phyloP scores from a whole-genome alignment of 2,888 invertebrate genomes.

The Calameuta pallipes region DNA sequence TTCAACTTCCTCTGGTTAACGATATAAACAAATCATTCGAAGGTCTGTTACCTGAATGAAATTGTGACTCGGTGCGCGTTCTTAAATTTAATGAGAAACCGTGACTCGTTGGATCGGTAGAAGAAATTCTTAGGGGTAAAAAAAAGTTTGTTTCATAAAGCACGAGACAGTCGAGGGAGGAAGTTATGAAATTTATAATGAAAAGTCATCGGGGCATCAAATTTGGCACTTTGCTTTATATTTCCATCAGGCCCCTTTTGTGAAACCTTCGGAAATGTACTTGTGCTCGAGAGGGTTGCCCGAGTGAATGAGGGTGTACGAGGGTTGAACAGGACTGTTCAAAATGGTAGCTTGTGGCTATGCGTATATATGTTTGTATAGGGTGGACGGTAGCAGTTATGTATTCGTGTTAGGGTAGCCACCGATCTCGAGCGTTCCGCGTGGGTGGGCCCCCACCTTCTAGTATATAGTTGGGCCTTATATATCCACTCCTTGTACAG shows the following conservation, averaged over 20 bases:
- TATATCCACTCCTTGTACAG: slow-evolving; percentile 19
- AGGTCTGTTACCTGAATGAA: not conserved
- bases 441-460: slow-evolving; percentile 55
- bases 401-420: slow-evolving; percentile 34
- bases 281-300: not conserved
- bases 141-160: not conserved
- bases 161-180: not conserved
- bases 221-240: not conserved
- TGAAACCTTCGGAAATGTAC: not conserved
- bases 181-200: not conserved
- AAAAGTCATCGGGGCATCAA: not conserved
- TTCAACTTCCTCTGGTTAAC: not conserved
- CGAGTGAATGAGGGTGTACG: not conserved
- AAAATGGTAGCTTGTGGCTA: not conserved
- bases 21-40: not conserved
- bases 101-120: not conserved
- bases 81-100: not conserved
- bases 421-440: slow-evolving; percentile 53
- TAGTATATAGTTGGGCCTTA: slow-evolving; percentile 3
- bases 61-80: not conserved
- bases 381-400: slow-evolving; percentile 2
- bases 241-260: not conserved
- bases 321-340: not conserved
- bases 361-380: not conserved
- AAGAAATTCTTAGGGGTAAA: not conserved